Base-by-base conservation (phyloP, 2,888 invertebrate genomes). In the Drosophila pullipes region DNA sequence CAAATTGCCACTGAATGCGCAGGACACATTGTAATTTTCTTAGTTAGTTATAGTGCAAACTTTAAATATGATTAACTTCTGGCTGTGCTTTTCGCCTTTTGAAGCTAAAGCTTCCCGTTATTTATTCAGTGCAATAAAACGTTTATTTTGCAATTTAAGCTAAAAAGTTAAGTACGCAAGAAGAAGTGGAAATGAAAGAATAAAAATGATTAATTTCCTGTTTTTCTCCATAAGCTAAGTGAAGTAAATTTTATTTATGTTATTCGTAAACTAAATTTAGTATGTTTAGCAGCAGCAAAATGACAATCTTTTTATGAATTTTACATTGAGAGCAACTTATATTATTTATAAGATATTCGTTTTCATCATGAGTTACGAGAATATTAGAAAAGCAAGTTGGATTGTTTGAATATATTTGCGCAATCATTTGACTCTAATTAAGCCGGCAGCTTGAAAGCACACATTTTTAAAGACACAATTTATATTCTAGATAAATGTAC, bases 361-460 rank as follows among this genome's bases (percentile, higher is more conserved):
- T 4, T 22, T 28, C 4, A 81, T 69, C 70, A 64, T 44, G 69
- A 69, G 58, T 69, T 69, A 68, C 72, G 74, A 73, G 69, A 72
- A 74, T 70, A 65, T 67, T 47, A 4, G 28, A 33, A 9, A 22
- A 50, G 59, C 39, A 44, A 59, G 18, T 63, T 55, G 64, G 62
- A 62, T 71, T 25, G 16, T 1, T 11, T 16, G 10, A 11, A 10
- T 68, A 64, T 61, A 62, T 68, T 62, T 66, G 73, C 25, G 30
- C 57, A 58, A 70, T 53, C 66, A 49, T 59, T 74, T 55, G 30
- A 60, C 53, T 62, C 52, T 75, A 78, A 82, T 83, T 82, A 71
- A 53, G 18, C 44, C 22, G 33, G 16, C 18, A 33, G 47, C 22
- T 41, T 18, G 37, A 54, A 54, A 37, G 54, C 25, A 54, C 25